Base-by-base conservation (phyloP, 1,140 invertebrate genomes). In the Drosophila repleta region DNA sequence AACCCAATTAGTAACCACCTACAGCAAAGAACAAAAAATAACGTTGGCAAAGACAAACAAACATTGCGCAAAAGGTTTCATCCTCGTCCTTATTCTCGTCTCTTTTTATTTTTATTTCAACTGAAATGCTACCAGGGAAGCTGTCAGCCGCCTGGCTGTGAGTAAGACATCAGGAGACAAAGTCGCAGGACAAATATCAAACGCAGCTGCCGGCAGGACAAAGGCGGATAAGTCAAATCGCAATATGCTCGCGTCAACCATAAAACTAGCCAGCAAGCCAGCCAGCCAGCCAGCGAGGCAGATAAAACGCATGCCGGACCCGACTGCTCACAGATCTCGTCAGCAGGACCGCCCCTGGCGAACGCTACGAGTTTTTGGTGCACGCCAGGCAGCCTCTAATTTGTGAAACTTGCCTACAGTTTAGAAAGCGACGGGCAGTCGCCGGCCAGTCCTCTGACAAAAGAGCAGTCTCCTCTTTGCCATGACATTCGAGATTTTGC, bases 1-100 rank as follows among this genome's bases (percentile, higher is more conserved):
- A 87, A 87, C 65, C 83, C 83, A 88, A 88, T 88, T 88, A 88
- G 83, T 76, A 88, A 88, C 83, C 83, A 88, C 83, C 83, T 88
- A 82, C 76, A 79, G 79, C 57, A 76, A 60, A 48, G 56, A 46
- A 17, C 13, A 43, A 43, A 11, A 41, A 43, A 35, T 35, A 57
- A 67, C 39, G 46, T 52, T 58, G 49, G 18, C 15, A 48, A 35
- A 68, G 64, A 65, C 49, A 72, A 65, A 63, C 67, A 81, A 87
- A 70, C 78, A 85, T 88, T 88, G 73, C 83, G 84, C 79, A 87
- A 79, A 72, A 80, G 63, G 68, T 51, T 58, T 21, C 10, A 73
- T 57, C 45, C n/a, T 18, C 18, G 3, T 61, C 35, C 11, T 10
- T 32, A 7, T 41, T 41, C 6, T 4, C 24, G n/a, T 15, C 5